These are phyloP conservation scores for Scopus umbretta DNA, from an alignment of 2,113 vertebrate species.

Conservation along the genomic window DNA sequence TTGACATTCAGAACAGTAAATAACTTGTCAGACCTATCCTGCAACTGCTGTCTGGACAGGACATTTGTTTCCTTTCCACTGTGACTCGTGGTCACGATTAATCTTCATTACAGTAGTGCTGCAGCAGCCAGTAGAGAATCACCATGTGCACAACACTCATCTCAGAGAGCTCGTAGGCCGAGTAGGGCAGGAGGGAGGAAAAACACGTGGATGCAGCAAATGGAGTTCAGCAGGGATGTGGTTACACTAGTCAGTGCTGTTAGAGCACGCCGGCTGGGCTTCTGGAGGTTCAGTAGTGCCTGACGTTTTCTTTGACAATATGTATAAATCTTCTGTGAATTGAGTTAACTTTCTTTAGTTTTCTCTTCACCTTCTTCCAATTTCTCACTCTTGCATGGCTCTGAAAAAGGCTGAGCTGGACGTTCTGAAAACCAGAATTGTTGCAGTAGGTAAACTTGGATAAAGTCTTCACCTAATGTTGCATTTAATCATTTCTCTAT, in stretches of 20 bases:
- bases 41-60: not conserved
- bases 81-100: not conserved
- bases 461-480: not conserved
- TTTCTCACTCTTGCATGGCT: not conserved
- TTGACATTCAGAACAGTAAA: not conserved
- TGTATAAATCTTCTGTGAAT: not conserved
- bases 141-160: not conserved
- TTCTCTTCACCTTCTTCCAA: not conserved
- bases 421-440: not conserved
- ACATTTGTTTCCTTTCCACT: not conserved
- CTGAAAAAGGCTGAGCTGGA: not conserved
- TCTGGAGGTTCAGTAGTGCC: not conserved
- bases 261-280: not conserved
- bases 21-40: not conserved
- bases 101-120: not conserved
- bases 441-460: not conserved
- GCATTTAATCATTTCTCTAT: not conserved
- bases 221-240: fast-evolving
- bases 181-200: not conserved
- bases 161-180: not conserved
- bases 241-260: not conserved
- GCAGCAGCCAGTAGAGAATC: not conserved
- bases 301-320: not conserved
- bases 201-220: not conserved
- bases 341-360: not conserved